These are phyloP conservation scores for Penaeus vannamei DNA, from an alignment of 1,140 invertebrate genomes.

Conservation along the genomic window DNA sequence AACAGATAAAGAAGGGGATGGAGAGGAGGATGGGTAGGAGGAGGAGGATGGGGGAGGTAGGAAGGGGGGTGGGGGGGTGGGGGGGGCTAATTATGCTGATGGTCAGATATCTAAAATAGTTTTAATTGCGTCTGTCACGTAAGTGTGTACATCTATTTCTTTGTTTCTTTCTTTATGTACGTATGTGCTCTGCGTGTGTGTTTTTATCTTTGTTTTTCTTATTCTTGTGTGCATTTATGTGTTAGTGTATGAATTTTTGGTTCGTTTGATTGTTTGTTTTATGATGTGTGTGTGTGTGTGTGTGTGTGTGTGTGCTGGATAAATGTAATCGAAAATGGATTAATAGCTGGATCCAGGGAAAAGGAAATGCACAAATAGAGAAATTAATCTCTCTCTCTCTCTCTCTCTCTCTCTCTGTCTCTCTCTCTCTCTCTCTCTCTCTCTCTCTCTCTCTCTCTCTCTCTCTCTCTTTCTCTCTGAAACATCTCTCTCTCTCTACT, in stretches of 20 bases:
- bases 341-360: too few relatives aligned
- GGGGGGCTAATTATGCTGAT: neutral
- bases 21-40: too few relatives aligned
- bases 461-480: constrained; percentile 27
- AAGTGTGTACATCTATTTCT: too few relatives aligned
- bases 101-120: too few relatives aligned
- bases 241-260: neutral
- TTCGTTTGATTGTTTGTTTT: neutral
- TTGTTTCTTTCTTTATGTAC: too few relatives aligned
- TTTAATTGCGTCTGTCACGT: too few relatives aligned
- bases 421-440: constrained; percentile 30
- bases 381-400: neutral
- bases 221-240: too few relatives aligned
- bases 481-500: neutral
- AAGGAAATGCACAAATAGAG: too few relatives aligned
- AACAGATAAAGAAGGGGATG: too few relatives aligned
- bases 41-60: too few relatives aligned
- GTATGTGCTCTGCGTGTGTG: neutral
- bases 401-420: constrained; percentile 38
- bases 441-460: constrained; percentile 11
- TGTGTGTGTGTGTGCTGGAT: neutral
- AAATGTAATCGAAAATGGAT: neutral
- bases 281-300: neutral
- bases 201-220: too few relatives aligned
- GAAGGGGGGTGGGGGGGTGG: too few relatives aligned